Evolutionary conservation across 2,888 invertebrate species (phyloP).

Genomic region (Lochmaea crataegi): DNA sequence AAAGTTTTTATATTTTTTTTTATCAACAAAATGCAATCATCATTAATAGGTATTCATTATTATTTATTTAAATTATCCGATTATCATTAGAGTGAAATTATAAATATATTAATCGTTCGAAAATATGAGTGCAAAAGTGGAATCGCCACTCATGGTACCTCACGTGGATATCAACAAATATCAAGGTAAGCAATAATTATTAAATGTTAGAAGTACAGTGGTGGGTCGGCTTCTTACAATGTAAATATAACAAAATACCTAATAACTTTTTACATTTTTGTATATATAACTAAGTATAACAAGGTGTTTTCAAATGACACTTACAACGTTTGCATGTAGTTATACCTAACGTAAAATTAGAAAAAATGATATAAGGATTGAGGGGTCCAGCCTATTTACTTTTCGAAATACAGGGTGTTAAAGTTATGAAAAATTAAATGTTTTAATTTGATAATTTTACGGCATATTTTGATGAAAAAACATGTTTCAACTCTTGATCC

Average conservation of each 20-base stretch:
- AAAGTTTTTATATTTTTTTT: not conserved
- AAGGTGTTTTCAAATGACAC: too few relatives aligned
- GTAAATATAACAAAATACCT: not conserved
- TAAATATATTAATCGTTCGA: not conserved
- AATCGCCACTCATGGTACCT: constrained; percentile 48
- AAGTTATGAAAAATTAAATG: too few relatives aligned
- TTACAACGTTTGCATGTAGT: too few relatives aligned
- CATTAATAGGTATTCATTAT: not conserved
- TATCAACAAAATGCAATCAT: not conserved
- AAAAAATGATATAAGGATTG: too few relatives aligned
- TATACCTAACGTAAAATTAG: too few relatives aligned
- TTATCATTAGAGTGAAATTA: not conserved
- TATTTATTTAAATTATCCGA: not conserved
- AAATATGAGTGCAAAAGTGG: constrained; percentile 42
- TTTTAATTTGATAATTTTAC: too few relatives aligned
- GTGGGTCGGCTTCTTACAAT: not conserved
- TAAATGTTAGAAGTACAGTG: constrained; percentile 8
- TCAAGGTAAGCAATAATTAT: constrained; percentile 49
- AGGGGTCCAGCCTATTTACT: too few relatives aligned
- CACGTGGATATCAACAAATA: constrained; percentile 52
- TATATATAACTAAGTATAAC: too few relatives aligned
- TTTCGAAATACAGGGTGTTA: too few relatives aligned
- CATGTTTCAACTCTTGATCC: too few relatives aligned
- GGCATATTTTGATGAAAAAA: too few relatives aligned
- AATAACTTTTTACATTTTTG: too few relatives aligned